Evolutionary conservation across 1,140 invertebrate species (phyloP).

Genomic region (Drosophila dunni): DNA sequence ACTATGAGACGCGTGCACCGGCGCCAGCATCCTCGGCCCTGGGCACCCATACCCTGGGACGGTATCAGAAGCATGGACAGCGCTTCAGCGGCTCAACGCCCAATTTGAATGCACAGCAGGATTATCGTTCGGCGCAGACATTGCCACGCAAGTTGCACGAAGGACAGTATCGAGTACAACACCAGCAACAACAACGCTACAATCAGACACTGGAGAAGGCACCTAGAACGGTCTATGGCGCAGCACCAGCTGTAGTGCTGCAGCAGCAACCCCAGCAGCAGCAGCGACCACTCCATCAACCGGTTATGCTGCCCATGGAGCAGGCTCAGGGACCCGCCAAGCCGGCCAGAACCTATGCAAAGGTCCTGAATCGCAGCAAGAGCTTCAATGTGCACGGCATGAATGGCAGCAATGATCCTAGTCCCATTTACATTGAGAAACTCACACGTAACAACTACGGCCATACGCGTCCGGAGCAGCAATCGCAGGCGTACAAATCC

Average conservation of each 20-base stretch:
- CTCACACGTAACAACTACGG: constrained; percentile 77
- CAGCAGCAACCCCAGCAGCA: constrained; percentile 80
- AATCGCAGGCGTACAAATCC: constrained; percentile 87
- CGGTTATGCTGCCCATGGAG: constrained; percentile 15
- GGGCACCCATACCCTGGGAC: constrained; percentile 87
- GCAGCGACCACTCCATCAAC: constrained; percentile 82
- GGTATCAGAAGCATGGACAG: constrained; percentile 90
- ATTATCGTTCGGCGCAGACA: constrained; percentile 90
- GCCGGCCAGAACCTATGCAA: constrained; percentile 89
- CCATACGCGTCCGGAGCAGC: constrained; percentile 24
- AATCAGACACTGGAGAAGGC: constrained; percentile 31
- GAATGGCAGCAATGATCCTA: constrained; percentile 84
- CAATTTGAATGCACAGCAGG: constrained; percentile 84
- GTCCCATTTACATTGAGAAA: constrained; percentile 84
- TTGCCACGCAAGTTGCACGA: constrained; percentile 89
- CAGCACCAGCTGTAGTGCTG: neutral
- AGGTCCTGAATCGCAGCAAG: constrained; percentile 91
- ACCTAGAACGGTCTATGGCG: constrained; percentile 8
- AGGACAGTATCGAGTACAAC: constrained; percentile 19
- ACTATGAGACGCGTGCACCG: constrained; percentile 52
- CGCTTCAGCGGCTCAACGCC: constrained; percentile 85
- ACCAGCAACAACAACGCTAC: constrained; percentile 12
- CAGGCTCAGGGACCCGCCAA: constrained; percentile 87
- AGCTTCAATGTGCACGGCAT: constrained; percentile 92
- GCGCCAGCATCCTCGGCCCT: constrained; percentile 10